phyloP scores from a whole-genome alignment of 2,888 invertebrate genomes.

The Agelastica alni region DNA sequence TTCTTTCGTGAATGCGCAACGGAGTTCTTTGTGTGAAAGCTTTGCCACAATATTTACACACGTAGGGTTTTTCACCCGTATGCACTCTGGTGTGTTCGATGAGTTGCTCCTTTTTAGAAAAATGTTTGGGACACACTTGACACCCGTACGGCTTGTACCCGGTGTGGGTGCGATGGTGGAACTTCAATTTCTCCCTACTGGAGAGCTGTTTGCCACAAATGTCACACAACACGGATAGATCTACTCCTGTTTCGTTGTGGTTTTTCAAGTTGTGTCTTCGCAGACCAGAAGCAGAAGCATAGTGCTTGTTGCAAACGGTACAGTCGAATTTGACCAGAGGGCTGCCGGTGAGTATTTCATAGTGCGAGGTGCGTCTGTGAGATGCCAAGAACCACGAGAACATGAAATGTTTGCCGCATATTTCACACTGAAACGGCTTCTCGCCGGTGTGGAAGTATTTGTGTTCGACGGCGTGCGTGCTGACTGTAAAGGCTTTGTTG shows the following conservation, averaged over 20 bases:
- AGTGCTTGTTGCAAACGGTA: constrained; percentile 58
- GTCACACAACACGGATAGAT: constrained; percentile 57
- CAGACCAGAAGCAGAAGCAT: constrained; percentile 51
- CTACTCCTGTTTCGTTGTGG: constrained; percentile 52
- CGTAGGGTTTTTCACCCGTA: constrained; percentile 53
- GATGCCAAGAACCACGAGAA: constrained; percentile 58
- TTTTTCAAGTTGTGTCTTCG: constrained; percentile 54
- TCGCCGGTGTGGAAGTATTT: constrained; percentile 51
- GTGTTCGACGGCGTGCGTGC: constrained; percentile 48
- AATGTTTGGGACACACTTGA: constrained; percentile 58
- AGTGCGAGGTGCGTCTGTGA: constrained; percentile 58
- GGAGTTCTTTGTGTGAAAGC: constrained; percentile 62
- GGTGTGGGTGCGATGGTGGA: constrained; percentile 52
- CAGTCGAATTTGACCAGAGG: constrained; percentile 55
- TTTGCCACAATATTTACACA: constrained; percentile 49
- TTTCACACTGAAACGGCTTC: constrained; percentile 61
- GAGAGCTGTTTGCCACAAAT: constrained; percentile 52
- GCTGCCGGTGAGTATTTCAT: constrained; percentile 53
- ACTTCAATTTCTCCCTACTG: constrained; percentile 51
- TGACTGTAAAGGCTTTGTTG: constrained; percentile 48
- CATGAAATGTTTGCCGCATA: constrained; percentile 60
- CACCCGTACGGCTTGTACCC: constrained; percentile 58
- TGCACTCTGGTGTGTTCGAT: constrained; percentile 47
- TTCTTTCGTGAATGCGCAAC: constrained; percentile 64
- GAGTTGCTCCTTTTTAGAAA: constrained; percentile 56